A percentile compares a stretch with the other conserved stretches of the same genome.
phyloP scores from a whole-genome alignment of 2,113 vertebrate species.

The Riparia riparia region DNA sequence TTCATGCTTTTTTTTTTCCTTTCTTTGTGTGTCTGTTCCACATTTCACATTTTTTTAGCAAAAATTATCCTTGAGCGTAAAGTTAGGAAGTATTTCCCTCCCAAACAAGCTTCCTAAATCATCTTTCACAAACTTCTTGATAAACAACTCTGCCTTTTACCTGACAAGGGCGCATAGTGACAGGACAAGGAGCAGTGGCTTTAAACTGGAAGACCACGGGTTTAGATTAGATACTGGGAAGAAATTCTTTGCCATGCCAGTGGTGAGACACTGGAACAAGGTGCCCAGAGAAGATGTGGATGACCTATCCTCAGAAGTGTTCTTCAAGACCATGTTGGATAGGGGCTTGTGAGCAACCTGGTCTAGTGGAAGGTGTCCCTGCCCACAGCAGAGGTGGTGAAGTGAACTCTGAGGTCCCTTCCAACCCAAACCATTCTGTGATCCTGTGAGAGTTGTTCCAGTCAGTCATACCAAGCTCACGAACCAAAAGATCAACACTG shows the following conservation, averaged over 20 bases:
- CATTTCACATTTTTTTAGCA: background rate
- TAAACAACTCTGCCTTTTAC: background rate
- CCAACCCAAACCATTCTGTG: background rate
- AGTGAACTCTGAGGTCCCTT: no score
- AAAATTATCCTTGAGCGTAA: background rate
- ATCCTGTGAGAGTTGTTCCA: background rate
- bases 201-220: background rate
- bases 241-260: background rate
- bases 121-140: background rate
- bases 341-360: background rate
- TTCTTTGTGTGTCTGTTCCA: background rate
- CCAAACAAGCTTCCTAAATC: background rate
- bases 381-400: background rate
- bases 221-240: background rate
- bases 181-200: background rate
- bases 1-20: background rate
- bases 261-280: background rate
- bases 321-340: accelerated
- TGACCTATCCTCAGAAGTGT: background rate
- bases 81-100: background rate
- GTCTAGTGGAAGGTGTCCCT: background rate
- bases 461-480: background rate
- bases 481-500: background rate
- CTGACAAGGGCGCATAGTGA: background rate
- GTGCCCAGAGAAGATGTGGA: background rate